These are phyloP conservation scores for Chitala chitala DNA, from an alignment of 2,113 vertebrate species.

Conservation along the genomic window DNA sequence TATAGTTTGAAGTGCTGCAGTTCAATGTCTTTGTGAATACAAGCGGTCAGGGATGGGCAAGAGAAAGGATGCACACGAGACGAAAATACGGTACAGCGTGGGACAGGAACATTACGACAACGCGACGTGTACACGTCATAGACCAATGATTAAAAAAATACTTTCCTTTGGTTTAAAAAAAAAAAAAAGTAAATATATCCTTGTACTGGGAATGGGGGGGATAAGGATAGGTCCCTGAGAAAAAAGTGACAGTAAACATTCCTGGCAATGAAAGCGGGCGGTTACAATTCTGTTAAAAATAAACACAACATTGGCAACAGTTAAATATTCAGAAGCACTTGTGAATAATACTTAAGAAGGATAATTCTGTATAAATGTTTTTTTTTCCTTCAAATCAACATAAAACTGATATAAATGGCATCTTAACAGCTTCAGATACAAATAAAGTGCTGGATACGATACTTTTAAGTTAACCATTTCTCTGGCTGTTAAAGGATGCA, in stretches of 20 bases:
- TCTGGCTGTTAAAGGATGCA: slow-evolving; percentile 49
- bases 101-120: not conserved
- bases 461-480: slow-evolving; percentile 40
- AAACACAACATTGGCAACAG: slow-evolving; percentile 22
- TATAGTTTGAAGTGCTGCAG: not conserved
- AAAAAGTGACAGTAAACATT: slow-evolving; percentile 53
- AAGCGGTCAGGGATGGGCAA: not conserved
- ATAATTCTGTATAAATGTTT: slow-evolving; percentile 41
- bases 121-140: not conserved
- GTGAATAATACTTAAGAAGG: slow-evolving; percentile 40
- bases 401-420: slow-evolving; percentile 48
- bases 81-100: not conserved
- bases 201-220: slow-evolving; percentile 32
- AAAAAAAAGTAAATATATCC: not conserved
- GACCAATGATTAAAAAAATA: too few species aligned
- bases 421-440: slow-evolving; percentile 49
- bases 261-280: slow-evolving; percentile 20
- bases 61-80: not conserved
- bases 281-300: slow-evolving; percentile 8
- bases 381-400: slow-evolving; percentile 34
- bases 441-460: slow-evolving; percentile 70
- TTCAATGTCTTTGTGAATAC: not conserved
- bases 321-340: slow-evolving; percentile 39
- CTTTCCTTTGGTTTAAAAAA: not conserved
- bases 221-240: slow-evolving; percentile 65